phyloP scores from a whole-genome alignment of 1,140 invertebrate genomes.

The Eumeta japonica region DNA sequence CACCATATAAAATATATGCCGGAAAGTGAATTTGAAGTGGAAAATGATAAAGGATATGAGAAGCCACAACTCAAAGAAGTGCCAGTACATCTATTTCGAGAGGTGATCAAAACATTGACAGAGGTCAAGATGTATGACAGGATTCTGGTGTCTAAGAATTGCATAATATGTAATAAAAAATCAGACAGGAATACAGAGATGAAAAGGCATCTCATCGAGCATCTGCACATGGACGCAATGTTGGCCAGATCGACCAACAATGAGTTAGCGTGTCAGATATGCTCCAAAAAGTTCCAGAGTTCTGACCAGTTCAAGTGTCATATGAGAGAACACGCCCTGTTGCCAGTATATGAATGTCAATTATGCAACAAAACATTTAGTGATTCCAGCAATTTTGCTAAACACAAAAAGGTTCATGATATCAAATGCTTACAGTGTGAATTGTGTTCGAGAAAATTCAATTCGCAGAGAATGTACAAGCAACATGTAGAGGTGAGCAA shows the following conservation, averaged over 20 bases:
- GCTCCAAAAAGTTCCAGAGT: conserved; percentile 14
- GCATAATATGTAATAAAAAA: conserved; percentile 19
- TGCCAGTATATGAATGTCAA: conserved; percentile 40
- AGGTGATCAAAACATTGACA: no score
- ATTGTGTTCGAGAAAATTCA: conserved; percentile 41
- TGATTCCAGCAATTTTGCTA: conserved; percentile 46
- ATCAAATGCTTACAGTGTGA: conserved; percentile 23
- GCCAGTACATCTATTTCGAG: no score
- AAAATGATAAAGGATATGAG: no score
- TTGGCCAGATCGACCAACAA: neutral
- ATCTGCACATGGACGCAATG: conserved; percentile 28
- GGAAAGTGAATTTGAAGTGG: no score
- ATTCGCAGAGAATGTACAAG: conserved; percentile 17
- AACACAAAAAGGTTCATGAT: conserved; percentile 47
- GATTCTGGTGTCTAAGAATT: no score
- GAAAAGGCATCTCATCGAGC: conserved; percentile 38
- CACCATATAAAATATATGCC: no score
- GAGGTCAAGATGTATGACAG: no score
- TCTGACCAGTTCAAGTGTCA: conserved; percentile 32
- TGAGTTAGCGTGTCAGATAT: conserved; percentile 27
- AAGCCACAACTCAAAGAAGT: no score
- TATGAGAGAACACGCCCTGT: conserved; percentile 32
- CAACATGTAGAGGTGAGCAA: conserved; percentile 39
- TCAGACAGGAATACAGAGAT: conserved; percentile 28
- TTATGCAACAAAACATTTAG: conserved; percentile 40